Evolutionary conservation across 2,888 invertebrate genomes (phyloP).

Genomic region (Melieria crassipennis): DNA sequence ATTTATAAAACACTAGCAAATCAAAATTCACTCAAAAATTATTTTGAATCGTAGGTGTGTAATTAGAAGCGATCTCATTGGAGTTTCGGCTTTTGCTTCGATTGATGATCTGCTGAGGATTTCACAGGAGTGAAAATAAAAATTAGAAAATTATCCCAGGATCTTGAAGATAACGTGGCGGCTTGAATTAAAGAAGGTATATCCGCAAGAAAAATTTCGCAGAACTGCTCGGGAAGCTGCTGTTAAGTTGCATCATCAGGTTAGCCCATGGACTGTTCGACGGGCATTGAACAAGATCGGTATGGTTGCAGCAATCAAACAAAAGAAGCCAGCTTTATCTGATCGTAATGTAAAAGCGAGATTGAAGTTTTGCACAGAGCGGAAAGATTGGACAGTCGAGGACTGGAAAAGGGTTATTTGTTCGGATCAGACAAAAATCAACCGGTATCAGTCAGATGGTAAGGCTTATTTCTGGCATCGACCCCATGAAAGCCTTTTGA

Average conservation of each 20-base stretch:
- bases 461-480: slow-evolving; percentile 29
- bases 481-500: background rate
- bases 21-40: no score
- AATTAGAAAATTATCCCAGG: no score
- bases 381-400: slow-evolving; percentile 21
- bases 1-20: no score
- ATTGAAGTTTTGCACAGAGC: slow-evolving; percentile 31
- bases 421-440: slow-evolving; percentile 35
- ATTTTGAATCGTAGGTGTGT: no score
- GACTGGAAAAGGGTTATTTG: slow-evolving; percentile 34
- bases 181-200: no score
- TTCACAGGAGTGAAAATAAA: no score
- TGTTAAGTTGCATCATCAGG: background rate
- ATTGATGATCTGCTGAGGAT: no score
- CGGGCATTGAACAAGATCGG: slow-evolving; percentile 31
- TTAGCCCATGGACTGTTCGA: slow-evolving; percentile 30
- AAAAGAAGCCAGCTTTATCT: slow-evolving; percentile 31
- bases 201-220: no score
- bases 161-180: no score
- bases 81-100: no score
- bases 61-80: no score
- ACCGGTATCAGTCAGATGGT: slow-evolving; percentile 32
- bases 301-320: slow-evolving; percentile 28
- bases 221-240: no score
- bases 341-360: slow-evolving; percentile 31